Base-by-base conservation (phyloP, 1,140 invertebrate species). In the Lordiphosa clarofinis region DNA sequence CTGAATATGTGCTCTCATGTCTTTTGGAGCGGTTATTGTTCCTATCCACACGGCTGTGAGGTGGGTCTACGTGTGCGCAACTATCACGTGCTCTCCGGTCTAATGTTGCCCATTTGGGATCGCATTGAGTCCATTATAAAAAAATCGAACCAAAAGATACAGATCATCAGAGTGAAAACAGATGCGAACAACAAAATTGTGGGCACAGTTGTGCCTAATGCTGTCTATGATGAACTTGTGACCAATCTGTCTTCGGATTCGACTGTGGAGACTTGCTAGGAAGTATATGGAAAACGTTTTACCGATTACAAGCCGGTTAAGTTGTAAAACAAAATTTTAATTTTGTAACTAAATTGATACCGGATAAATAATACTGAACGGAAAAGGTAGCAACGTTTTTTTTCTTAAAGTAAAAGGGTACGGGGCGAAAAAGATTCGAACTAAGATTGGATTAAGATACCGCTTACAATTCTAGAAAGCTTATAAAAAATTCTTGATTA, bases 71-170 rank as follows among this genome's bases (percentile, higher is more conserved):
- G 78, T 0, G 40, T 70, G n/a, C 73, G 78, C 3, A 65, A 47
- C 42, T 84, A 84, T 13, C 79, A 84, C 10, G 69, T 84, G 1
- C 73, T 84, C 0, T 84, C 78, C 1, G 78, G 78, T 1, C 44
- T 78, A 1, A 70, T 86, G 73, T 28, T 84, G 13, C 73, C 78
- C 31, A 78, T 84, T 6, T 84, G 78, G 78, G 69, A 73, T 35
- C 65, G 78, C 5, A 69, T 86, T 38, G 78, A 82, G 9, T 10
- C 38, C 10, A 56, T 84, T 6, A 63, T 86, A 3, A 69, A 55
- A 10, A 62, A 50, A 28, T 52, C 39, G 13, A 56, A 48, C 1
- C 60, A 56, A 3, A 78, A 84, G 46, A 84, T 84, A 3, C 78
- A 84, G 58, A 76, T 84, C 39, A 56, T 86, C 15, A 65, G 78